Evolutionary conservation across 2,888 invertebrate species (phyloP), one percentile per base, ranked within the genome.

Genomic region (Melikaiella ostensackeni): DNA sequence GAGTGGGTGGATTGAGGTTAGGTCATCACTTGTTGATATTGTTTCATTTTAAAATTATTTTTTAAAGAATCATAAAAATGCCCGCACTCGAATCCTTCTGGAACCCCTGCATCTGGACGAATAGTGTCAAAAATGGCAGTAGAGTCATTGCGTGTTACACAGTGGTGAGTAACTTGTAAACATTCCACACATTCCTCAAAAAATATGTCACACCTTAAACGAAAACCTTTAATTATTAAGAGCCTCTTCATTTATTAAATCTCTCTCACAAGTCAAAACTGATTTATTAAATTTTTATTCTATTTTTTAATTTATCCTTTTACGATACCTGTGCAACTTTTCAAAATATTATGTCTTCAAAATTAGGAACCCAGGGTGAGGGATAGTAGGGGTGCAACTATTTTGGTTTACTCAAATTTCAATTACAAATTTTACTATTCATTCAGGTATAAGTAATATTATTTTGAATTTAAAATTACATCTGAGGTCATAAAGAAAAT

Each of bases 81-180:
- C 94, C 94, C 27, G 90, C 95, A 19, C 87, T 97, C 76, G 93
- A 95, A 86, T 95, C 97, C 0, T 97, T 96, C 90, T 97, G 97
- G 97, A 96, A 97, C 8, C 97, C 97, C 78, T 96, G 95, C 87
- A 95, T 97, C 87, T 97, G 97, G 96, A 95, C 96, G 61, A 95
- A 96, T 78, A 94, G 94, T 86, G 93, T 97, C 6, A 96, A 95
- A 90, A 93, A 94, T 42, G 97, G 97, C 13, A 95, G 96, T 87
- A 94, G 94, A 87, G 95, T 95, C 0, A 95, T 97, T 78, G 97
- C 97, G 0, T 94, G 94, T 33, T 98, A 98, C 87, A 96, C 97
- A 0, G 93, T 94, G 42, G 93, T 93, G 87, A 90, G 92, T 84
- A 35, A 21, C 35, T 63, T 13, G 30, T 50, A 30, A 70, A 30